phyloP scores from a whole-genome alignment of 2,113 vertebrate species.

The Mola mola region DNA sequence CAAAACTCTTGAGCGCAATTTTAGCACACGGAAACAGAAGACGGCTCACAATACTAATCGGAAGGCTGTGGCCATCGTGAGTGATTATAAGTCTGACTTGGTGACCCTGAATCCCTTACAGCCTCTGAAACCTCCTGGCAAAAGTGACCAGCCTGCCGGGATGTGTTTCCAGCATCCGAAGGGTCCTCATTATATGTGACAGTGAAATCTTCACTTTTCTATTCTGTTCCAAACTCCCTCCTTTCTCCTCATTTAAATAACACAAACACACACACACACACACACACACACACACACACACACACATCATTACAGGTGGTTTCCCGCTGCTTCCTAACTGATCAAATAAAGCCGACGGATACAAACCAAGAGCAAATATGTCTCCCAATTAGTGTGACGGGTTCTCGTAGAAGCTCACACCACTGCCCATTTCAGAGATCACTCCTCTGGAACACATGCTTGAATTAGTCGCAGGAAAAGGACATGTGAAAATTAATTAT shows the following conservation, averaged over 20 bases:
- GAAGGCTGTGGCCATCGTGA: constrained; percentile 30
- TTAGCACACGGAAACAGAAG: constrained; percentile 39
- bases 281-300: constrained; percentile 4
- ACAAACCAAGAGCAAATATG: constrained; percentile 14
- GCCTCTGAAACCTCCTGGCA: constrained; percentile 35
- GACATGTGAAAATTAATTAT: too few relatives aligned
- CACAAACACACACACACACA: not conserved
- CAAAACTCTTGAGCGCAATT: constrained; percentile 22
- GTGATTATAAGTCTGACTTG: constrained; percentile 53
- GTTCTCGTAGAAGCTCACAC: constrained; percentile 11
- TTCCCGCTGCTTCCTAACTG: constrained; percentile 13
- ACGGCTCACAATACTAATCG: constrained; percentile 34
- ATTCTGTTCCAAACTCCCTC: too few relatives aligned
- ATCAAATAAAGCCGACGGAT: constrained; percentile 12
- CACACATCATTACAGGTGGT: not conserved
- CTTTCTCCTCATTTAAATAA: constrained; percentile 45
- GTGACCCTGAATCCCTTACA: constrained; percentile 37
- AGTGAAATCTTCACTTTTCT: constrained; percentile 30
- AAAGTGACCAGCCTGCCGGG: constrained; percentile 38
- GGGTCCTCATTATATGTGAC: constrained; percentile 67
- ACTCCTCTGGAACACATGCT: constrained; percentile 19
- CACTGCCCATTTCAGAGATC: constrained; percentile 41
- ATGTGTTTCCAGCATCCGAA: constrained; percentile 43
- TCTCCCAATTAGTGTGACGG: constrained; percentile 26
- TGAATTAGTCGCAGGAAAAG: constrained; percentile 42